Base-by-base conservation (phyloP, 2,888 invertebrate species). In the Oscheius sp. region DNA sequence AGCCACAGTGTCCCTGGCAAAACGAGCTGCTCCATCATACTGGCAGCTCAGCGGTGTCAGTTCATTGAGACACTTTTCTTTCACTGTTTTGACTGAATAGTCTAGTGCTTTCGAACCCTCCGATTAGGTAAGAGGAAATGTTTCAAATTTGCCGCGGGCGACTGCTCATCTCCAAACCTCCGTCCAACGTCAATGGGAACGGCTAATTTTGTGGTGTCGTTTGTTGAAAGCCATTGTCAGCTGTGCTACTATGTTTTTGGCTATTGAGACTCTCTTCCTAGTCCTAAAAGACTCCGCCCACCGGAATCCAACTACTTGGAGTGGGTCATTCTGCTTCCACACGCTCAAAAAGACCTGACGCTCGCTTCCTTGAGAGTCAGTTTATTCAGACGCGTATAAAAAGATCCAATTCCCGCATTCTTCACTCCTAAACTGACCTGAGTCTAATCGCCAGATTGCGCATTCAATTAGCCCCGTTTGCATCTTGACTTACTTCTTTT, bases 391-490 rank as follows among this genome's bases (percentile, higher is more conserved):
- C 48, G 3, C 17, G 48, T 48, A 20, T 23, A 42, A 20, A 42
- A 42, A 42, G 4, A 17, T 42, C n/a, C 6, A 42, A 17, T 42
- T 42, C 25, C 48, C 48, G 25, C 48, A 48, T 48, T 48, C 34
- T 12, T 55, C 34, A 17, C 55, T 31, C 55, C 31, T 33, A 33
- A 31, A n/a, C 34, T 55, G 34, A 55, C 55, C 55, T 55, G 20
- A n/a, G 23, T 12, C 34, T 55, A 55, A 55, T 55, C 33, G 55
- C 55, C 27, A 34, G 55, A 33, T 55, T 34, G 55, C 55, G 34
- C 33, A 20, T 55, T 55, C 55, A 55, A 55, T 55, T 55, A 55
- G 34, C 34, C 34, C 55, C 55, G 34, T 55, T 55, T 55, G 34
- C 55, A 55, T 55, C 34, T 55, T 31, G 55, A 34, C 34, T 31